phyloP scores from a whole-genome alignment of 2,797 vertebrate genomes.

The Heterohyrax brucei region DNA sequence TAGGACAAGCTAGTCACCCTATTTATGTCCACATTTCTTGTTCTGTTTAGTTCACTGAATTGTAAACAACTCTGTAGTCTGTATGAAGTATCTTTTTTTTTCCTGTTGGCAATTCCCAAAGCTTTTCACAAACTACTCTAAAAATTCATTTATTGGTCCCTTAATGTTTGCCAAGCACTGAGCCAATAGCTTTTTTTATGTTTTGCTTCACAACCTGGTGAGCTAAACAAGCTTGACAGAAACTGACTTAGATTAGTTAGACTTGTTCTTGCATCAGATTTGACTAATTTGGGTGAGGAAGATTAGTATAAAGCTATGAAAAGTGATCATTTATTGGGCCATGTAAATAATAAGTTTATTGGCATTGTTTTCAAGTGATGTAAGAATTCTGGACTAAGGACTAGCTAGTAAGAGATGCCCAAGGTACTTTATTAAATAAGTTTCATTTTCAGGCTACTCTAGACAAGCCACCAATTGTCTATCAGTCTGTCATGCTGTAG shows the following conservation, averaged over 20 bases:
- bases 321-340: background rate
- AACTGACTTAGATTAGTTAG: background rate
- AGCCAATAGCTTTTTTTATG: background rate
- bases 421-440: background rate
- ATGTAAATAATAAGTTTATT: background rate
- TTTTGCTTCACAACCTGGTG: background rate
- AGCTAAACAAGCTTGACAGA: background rate
- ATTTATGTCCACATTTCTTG: background rate
- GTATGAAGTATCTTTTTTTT: background rate
- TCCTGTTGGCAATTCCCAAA: background rate
- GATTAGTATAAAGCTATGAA: constrained; percentile 24
- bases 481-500: too few species aligned
- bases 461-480: background rate
- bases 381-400: background rate
- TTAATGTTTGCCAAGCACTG: background rate
- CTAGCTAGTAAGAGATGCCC: constrained; percentile 41
- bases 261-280: constrained; percentile 24
- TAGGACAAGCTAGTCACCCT: background rate
- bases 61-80: background rate
- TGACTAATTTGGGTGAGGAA: background rate
- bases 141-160: background rate
- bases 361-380: constrained; percentile 38
- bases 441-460: constrained; percentile 18
- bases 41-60: background rate
- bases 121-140: background rate